Evolutionary conservation across 1,140 invertebrate species (phyloP).

Genomic region (Chrysoperla carnea): DNA sequence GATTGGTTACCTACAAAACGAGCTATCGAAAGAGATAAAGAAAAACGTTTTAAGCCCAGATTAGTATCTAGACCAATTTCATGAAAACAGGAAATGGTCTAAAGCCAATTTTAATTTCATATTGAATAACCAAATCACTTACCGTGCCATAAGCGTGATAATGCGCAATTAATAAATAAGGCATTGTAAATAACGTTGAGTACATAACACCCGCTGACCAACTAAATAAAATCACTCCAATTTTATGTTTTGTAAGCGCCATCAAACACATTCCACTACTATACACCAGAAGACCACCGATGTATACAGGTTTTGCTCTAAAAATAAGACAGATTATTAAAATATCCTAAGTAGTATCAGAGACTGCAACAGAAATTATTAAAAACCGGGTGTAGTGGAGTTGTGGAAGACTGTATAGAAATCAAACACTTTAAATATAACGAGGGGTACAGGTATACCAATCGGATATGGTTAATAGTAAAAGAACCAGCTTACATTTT

Average conservation of each 20-base stretch:
- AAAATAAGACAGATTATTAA: constrained; percentile 18
- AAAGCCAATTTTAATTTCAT: neutral
- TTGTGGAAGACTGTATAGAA: no score
- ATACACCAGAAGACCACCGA: constrained; percentile 81
- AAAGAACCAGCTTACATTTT: no score
- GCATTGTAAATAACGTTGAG: constrained; percentile 93
- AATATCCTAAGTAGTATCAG: neutral
- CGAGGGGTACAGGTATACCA: no score
- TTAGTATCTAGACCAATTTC: no score
- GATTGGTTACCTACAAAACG: no score
- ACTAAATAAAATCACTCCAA: constrained; percentile 74
- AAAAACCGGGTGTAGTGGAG: neutral
- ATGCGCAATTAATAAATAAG: constrained; percentile 81
- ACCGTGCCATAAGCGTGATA: constrained; percentile 80
- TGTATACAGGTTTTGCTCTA: constrained; percentile 75
- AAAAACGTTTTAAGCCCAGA: no score
- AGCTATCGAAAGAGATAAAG: no score
- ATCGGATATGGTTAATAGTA: no score
- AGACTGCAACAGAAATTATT: neutral
- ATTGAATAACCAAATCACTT: constrained; percentile 18
- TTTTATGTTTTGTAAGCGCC: constrained; percentile 55
- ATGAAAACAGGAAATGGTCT: neutral
- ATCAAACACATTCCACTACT: constrained; percentile 77
- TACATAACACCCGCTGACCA: constrained; percentile 92
- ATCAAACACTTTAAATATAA: no score